Base-by-base conservation (phyloP, 2,797 vertebrate species). In the Eurystomus glaucurus region DNA sequence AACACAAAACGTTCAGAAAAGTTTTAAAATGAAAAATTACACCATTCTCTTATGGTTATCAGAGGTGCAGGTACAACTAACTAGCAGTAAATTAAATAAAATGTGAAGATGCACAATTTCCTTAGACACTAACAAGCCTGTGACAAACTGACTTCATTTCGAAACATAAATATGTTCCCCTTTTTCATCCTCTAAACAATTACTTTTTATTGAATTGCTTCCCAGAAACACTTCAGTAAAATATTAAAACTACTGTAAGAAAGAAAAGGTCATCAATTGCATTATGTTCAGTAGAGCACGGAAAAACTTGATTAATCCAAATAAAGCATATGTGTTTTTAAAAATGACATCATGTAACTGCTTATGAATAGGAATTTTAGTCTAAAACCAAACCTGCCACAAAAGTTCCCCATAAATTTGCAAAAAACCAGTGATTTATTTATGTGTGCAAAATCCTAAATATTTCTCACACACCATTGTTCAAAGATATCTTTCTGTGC, bases 251-350 rank as follows among this genome's bases (percentile, higher is more conserved):
- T 29, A 17, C 41, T 50, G 46, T 31, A 46, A 82, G 68, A 69
- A 46, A 29, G 20, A 83, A 91, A 96, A 96, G 93, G 74, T 94
- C 89, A 88, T 26, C 4, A 54, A 15, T 51, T 58, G 26, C 9
- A 16, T 90, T 81, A 35, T 33, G 64, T 33, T 94, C 86, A 54
- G 51, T 11, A 70, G 52, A 96, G 88, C 89, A 72, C 3, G 4
- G 64, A 84, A 88, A 74, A 79, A 35, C 33, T n/a, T 46, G 26
- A 60, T 54, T 55, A 29, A 57, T 17, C 14, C 13, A 41, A 58
- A 57, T 50, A 86, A 89, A 58, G 87, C 25, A 37, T 6, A 33
- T 26, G 14, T 41, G 23, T n/a, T 83, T 90, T 17, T 46, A 50
- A 82, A 90, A 88, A 26, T 14, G 5, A 13, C 43, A 68, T 70